Conservation (phyloP, 2,888 invertebrate genomes). For the Gasteruption jaculator region DNA sequence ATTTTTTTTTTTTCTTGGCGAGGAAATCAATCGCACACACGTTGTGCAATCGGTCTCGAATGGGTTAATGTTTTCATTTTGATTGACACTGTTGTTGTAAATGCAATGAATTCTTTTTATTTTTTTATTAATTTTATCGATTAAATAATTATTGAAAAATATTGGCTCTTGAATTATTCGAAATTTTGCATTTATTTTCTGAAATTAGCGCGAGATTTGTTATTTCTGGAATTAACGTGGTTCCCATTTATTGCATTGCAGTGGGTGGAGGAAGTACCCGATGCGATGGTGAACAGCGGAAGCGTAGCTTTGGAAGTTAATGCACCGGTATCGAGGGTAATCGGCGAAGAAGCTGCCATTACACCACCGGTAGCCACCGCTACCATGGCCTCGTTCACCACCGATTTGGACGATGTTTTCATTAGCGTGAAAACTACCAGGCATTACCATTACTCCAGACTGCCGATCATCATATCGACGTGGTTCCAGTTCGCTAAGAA, state of each 20-base stretch:
- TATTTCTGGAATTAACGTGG: too few species aligned
- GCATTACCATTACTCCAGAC: conserved; percentile 77
- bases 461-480: conserved; percentile 86
- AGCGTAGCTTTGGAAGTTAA: conserved; percentile 32
- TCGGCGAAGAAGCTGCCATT: conserved; percentile 39
- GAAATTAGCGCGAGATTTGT: too few species aligned
- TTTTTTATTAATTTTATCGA: too few species aligned
- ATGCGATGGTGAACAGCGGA: conserved; percentile 35
- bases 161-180: too few species aligned
- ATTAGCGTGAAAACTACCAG: conserved; percentile 94
- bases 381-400: conserved; percentile 59
- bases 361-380: conserved; percentile 49
- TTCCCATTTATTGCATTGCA: conserved; percentile 29
- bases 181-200: too few species aligned
- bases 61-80: too few species aligned
- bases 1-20: too few species aligned
- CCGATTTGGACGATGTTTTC: conserved; percentile 81
- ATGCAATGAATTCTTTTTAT: conserved; percentile 7
- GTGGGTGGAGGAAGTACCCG: conserved; percentile 33
- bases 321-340: conserved; percentile 28
- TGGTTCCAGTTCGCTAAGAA: conserved; percentile 92
- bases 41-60: too few species aligned
- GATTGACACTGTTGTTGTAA: too few species aligned
- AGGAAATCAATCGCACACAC: too few species aligned
- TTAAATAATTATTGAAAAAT: too few species aligned